A percentile compares a stretch with the other conserved stretches of the same genome.
Conservation (phyloP, 2,888 invertebrate species). For the Ephialtes manifestator region DNA sequence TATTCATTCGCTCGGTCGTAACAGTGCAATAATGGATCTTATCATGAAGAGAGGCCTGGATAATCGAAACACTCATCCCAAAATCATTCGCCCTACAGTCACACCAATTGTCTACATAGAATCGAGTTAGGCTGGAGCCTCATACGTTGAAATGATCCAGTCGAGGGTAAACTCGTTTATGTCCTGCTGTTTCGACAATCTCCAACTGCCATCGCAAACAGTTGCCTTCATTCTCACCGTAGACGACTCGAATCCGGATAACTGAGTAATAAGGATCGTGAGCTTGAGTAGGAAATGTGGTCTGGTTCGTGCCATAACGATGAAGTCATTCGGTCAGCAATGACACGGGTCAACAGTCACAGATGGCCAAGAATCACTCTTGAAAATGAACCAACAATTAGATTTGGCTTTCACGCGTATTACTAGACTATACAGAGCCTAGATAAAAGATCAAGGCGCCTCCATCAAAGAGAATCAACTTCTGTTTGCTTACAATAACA, state of each 20-base stretch:
- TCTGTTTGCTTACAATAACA: background rate
- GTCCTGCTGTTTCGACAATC: constrained; percentile 47
- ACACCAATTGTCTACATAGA: constrained; percentile 14
- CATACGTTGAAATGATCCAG: background rate
- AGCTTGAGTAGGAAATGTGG: constrained; percentile 19
- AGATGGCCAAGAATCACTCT: constrained; percentile 83
- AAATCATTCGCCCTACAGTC: background rate
- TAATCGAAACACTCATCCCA: constrained; percentile 37
- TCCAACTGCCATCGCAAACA: constrained; percentile 36
- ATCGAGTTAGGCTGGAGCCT: background rate
- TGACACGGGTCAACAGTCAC: constrained; percentile 76
- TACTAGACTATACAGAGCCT: background rate
- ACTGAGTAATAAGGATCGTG: constrained; percentile 44
- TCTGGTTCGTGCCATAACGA: constrained; percentile 49
- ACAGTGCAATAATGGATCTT: background rate
- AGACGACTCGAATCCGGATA: constrained; percentile 34
- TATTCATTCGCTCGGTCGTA: too few species aligned
- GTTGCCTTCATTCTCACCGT: constrained; percentile 13
- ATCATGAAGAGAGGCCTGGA: background rate
- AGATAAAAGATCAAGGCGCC: background rate
- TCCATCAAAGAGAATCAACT: background rate
- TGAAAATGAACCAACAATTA: constrained; percentile 83
- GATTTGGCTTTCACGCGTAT: constrained; percentile 75
- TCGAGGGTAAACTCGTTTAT: constrained; percentile 36
- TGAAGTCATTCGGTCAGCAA: constrained; percentile 48